phyloP scores from a whole-genome alignment of 2,888 invertebrate genomes.

The Aethes cnicana region DNA sequence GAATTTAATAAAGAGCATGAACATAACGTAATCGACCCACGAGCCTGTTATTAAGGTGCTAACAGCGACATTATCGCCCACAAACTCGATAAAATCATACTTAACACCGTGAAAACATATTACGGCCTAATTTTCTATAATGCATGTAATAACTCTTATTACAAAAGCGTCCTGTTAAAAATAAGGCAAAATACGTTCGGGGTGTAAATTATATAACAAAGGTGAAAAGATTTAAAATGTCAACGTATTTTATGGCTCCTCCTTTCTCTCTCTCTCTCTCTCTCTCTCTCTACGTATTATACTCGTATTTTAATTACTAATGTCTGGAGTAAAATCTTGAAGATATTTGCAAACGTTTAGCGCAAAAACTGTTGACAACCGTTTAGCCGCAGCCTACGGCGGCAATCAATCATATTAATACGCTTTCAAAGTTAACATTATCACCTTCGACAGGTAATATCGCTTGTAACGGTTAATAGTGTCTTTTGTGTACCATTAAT shows the following conservation, averaged over 20 bases:
- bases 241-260: too few relatives aligned
- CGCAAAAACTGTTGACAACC: constrained; percentile 35
- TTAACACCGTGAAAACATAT: constrained; percentile 23
- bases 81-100: constrained; percentile 22
- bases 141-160: constrained; percentile 26
- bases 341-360: constrained; percentile 5
- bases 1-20: constrained; percentile 16
- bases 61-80: constrained; percentile 25
- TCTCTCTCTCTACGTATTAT: too few relatives aligned
- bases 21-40: constrained; percentile 8
- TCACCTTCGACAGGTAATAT: constrained; percentile 22
- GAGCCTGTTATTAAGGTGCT: constrained; percentile 20
- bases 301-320: too few relatives aligned
- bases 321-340: too few relatives aligned
- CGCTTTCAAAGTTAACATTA: constrained; percentile 23
- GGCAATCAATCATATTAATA: constrained; percentile 41
- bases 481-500: constrained; percentile 15
- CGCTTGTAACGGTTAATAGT: constrained; percentile 16
- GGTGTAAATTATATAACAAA: too few relatives aligned
- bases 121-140: constrained; percentile 27
- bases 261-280: too few relatives aligned
- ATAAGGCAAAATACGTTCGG: background rate
- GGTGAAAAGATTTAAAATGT: background rate
- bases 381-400: constrained; percentile 38
- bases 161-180: constrained; percentile 17